Conservation (phyloP, 2,888 invertebrate genomes). For the Cryptocephalus primarius region DNA sequence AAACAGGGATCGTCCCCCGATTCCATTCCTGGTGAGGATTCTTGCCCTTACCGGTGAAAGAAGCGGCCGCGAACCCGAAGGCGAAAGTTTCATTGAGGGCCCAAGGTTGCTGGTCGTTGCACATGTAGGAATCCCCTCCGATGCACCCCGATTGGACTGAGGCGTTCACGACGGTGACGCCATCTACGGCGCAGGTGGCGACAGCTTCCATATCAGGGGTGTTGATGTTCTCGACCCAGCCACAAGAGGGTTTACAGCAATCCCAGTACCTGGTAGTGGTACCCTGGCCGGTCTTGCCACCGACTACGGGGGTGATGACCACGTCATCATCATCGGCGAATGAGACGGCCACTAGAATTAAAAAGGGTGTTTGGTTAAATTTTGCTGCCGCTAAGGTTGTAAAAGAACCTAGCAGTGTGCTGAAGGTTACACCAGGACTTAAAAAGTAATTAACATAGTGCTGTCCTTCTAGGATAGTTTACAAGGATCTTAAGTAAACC, state of each 20-base stretch:
- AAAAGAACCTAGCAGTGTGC: too few species aligned
- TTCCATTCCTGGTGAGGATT: too few species aligned
- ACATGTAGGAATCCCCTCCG: slow-evolving; percentile 6
- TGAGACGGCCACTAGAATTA: too few species aligned
- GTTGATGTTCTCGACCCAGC: slow-evolving; percentile 12
- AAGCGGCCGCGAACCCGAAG: slow-evolving; percentile 11
- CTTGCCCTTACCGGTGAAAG: not conserved
- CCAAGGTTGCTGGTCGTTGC: slow-evolving; percentile 9
- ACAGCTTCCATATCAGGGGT: slow-evolving; percentile 8
- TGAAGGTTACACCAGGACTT: too few species aligned
- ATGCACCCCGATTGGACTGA: slow-evolving; percentile 9
- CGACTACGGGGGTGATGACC: slow-evolving; percentile 7
- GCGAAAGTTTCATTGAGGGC: slow-evolving; percentile 7
- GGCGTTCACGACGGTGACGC: slow-evolving; percentile 3
- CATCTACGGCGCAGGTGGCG: slow-evolving; percentile 10
- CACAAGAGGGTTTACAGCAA: slow-evolving; percentile 16
- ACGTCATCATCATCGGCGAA: too few species aligned
- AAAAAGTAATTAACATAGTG: too few species aligned
- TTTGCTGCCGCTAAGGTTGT: too few species aligned
- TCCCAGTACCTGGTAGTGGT: slow-evolving; percentile 17
- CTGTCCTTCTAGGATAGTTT: too few species aligned
- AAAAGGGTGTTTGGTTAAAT: too few species aligned
- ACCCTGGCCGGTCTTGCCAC: slow-evolving; percentile 12
- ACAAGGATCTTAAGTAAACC: too few species aligned
- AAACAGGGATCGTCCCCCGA: too few species aligned